These are phyloP conservation scores for Drosophila leontia DNA, from an alignment of 1,140 invertebrate genomes.

Conservation along the genomic window DNA sequence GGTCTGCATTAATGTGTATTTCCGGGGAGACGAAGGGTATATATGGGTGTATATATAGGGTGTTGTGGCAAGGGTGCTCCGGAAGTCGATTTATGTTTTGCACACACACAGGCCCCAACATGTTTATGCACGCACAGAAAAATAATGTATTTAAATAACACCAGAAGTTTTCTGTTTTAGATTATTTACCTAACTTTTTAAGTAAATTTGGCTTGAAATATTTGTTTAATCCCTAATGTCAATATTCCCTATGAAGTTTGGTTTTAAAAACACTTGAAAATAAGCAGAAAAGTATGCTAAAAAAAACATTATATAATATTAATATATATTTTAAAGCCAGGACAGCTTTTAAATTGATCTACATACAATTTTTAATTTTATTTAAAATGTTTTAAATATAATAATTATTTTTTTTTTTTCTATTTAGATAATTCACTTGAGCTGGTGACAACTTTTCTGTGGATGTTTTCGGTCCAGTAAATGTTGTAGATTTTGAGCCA, in stretches of 20 bases:
- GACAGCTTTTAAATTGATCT: not conserved
- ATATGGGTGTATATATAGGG: not conserved
- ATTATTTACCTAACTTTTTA: too few relatives aligned
- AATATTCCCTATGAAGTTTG: too few relatives aligned
- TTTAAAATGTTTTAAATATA: too few relatives aligned
- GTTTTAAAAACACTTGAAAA: not conserved
- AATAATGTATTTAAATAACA: not conserved
- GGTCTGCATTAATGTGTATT: constrained; percentile 80
- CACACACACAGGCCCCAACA: not conserved
- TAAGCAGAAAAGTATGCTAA: not conserved
- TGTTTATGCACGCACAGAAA: not conserved
- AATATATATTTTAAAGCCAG: too few relatives aligned
- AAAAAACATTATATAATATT: not conserved
- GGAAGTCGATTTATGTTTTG: constrained; percentile 73
- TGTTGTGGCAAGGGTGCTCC: constrained; percentile 15
- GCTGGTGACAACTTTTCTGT: constrained; percentile 53
- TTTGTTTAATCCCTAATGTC: too few relatives aligned
- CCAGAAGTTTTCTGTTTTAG: too few relatives aligned
- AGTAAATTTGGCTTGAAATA: too few relatives aligned
- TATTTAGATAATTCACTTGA: constrained; percentile 1
- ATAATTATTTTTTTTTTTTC: constrained; percentile 2
- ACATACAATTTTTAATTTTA: too few relatives aligned
- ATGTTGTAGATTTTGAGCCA: constrained; percentile 38
- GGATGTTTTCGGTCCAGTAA: constrained; percentile 20
- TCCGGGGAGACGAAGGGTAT: constrained; percentile 46